Conservation (phyloP, 2,113 vertebrate genomes). For the Calonectris borealis region DNA sequence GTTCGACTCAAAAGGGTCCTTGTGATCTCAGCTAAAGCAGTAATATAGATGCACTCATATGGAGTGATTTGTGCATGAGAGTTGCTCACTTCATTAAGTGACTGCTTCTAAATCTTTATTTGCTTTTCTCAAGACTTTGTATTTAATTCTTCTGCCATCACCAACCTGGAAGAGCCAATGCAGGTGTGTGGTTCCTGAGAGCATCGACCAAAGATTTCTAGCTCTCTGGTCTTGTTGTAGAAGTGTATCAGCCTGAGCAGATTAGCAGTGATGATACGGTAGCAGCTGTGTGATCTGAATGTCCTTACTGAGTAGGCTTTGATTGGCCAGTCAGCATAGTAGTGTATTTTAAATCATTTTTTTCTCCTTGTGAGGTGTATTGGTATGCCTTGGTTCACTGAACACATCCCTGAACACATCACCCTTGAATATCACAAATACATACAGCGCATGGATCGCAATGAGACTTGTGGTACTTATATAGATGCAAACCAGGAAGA, state of each 20-base stretch:
- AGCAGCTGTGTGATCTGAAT: neutral
- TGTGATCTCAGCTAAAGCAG: neutral
- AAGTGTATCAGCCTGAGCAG: neutral
- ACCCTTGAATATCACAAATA: neutral
- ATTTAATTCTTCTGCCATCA: neutral
- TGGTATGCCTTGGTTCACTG: conserved; percentile 12
- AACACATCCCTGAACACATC: neutral
- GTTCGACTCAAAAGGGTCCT: neutral
- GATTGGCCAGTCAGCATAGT: neutral
- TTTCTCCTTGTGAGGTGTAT: neutral
- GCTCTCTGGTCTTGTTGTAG: neutral
- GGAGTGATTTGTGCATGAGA: neutral
- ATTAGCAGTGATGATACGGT: neutral
- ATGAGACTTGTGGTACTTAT: neutral
- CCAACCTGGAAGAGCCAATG: neutral
- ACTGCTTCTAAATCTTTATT: neutral
- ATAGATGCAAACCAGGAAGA: conserved; percentile 10
- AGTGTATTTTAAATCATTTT: neutral
- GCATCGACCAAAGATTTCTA: neutral
- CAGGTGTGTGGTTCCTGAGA: neutral
- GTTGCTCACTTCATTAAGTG: neutral
- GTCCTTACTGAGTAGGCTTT: neutral
- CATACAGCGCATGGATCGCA: neutral
- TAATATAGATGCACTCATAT: neutral
- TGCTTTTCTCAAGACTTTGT: neutral